Evolutionary conservation across 2,113 vertebrate species (phyloP), one percentile per base, ranked within the genome.

Genomic region (Mormyrus iriodes): DNA sequence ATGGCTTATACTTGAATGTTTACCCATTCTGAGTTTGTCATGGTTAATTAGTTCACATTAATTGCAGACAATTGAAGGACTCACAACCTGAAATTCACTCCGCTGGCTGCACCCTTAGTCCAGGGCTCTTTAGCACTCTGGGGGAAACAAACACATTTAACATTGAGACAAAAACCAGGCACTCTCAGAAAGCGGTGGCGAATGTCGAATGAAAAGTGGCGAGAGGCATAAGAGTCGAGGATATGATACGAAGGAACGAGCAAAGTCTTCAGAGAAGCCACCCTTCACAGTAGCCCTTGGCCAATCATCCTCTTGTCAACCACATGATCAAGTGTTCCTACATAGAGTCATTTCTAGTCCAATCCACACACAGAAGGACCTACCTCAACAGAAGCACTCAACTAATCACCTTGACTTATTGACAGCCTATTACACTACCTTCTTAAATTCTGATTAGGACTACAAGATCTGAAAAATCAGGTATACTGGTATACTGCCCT

Each of bases 11-110:
- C 95, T 96, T 98, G 97, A 99, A 98, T 97, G 97, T 98, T 99
- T 98, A 98, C 97, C 95, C 96, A 96, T 96, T 96, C 95, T 96
- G 93, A 95, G 93, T 94, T 94, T 92, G 92, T 94, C 95, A 96
- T 95, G 96, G 94, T 95, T 90, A 95, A 97, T 96, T 96, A 96
- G 95, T 97, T 97, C 93, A 98, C 96, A 97, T 96, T 96, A 94
- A 97, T 94, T 91, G 96, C 96, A 97, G 96, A 97, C 96, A 97
- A 95, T 95, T 95, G 96, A 95, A 96, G 96, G 96, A 99, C 98
- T 99, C 98, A 99, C 98, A 99, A 99, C 98, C 98, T 99, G 97
- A 97, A 98, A 98, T 98, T 98, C 98, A 99, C 97, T 97, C 97
- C 97, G 97, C 97, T 97, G 97, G 97, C 96, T 97, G 98, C 97